phyloP scores from a whole-genome alignment of 2,797 vertebrate species.

The Acanthornis magna region DNA sequence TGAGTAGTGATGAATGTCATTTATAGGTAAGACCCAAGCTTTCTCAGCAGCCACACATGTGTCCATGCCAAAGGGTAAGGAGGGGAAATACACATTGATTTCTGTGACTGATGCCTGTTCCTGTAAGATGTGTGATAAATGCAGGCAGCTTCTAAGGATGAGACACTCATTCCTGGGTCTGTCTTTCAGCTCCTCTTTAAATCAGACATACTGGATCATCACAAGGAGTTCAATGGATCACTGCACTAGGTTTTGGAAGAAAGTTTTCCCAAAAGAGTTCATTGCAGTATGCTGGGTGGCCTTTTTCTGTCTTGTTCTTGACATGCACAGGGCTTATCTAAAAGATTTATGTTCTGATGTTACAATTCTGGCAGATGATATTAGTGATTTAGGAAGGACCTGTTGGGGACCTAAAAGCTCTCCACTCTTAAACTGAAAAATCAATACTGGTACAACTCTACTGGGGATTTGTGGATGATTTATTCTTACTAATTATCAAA shows the following conservation, averaged over 20 bases:
- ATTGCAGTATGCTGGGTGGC: neutral
- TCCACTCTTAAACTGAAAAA: slow-evolving; percentile 40
- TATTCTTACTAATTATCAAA: slow-evolving; percentile 21
- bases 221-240: neutral
- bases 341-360: neutral
- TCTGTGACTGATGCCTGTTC: neutral
- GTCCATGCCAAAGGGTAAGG: neutral
- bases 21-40: neutral
- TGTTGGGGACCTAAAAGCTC: neutral
- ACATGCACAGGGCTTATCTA: neutral
- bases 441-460: neutral
- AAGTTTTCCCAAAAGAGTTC: neutral
- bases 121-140: neutral
- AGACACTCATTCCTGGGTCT: neutral
- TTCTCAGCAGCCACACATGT: neutral
- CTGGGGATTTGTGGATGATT: neutral
- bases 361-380: slow-evolving; percentile 40
- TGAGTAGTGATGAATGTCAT: neutral
- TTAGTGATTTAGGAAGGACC: slow-evolving; percentile 40
- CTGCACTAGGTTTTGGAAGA: neutral
- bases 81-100: neutral
- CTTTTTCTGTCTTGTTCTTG: neutral
- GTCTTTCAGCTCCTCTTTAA: neutral
- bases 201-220: neutral
- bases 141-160: neutral